Evolutionary conservation across 2,113 vertebrate genomes (phyloP), one percentile per base, ranked within the genome.

Genomic region (Hyperoodon ampullatus): DNA sequence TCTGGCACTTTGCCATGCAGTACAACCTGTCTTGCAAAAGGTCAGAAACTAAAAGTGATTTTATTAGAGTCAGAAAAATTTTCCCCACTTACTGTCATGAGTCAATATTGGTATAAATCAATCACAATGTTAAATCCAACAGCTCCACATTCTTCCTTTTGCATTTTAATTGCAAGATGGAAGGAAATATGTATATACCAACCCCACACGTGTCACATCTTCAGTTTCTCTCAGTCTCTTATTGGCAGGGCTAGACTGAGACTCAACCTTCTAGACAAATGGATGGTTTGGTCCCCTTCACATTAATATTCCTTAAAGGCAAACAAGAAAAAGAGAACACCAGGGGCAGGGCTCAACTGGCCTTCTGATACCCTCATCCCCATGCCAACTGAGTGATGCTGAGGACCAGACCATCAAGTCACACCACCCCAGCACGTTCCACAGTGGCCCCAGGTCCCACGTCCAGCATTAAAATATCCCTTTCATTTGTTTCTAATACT

Each of bases 371-470:
- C 8, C 19, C 58, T 50, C 4, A 24, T 16, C 19, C 0, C 13
- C 21, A n/a, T 16, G 9, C 24, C n/a, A 21, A 21, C 30, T 2
- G 10, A 60, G 6, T 1, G 13, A n/a, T 30, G 16, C 50, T 3
- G 12, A 44, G 15, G 35, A 11, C 30, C 39, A 12, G 30, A 74
- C 18, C 8, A 0, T 21, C 47, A 28, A 8, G 16, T 61, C 24
- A n/a, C 1, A 15, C 74, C 77, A 19, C 18, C 2, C 9, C 24
- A 18, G 60, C 16, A 18, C 6, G 8, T 30, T 18, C 3, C 42
- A 0, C 1, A 23, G 70, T 39, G n/a, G 47, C 23, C 21, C 60
- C 72, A 77, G 60, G 4, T 3, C 30, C 87, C 24, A 60, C 9
- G 24, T 28, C 78, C n/a, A 71, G 74, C 33, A 33, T 19, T 71